Evolutionary conservation across 1,140 invertebrate genomes (phyloP).

Genomic region (Dolichoris vasculosae): DNA sequence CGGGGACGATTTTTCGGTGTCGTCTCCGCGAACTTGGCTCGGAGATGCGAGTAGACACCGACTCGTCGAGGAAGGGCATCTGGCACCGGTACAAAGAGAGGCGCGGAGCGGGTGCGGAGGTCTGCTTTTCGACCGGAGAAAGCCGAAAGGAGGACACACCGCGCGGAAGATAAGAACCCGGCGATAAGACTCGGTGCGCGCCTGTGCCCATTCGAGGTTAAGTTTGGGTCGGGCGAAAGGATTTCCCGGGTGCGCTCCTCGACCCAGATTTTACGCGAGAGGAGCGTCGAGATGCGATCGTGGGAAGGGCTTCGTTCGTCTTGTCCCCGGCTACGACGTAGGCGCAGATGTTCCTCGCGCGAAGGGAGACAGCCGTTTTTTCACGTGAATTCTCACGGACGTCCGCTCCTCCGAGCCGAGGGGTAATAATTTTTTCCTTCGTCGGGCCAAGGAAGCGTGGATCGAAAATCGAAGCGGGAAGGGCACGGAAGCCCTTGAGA

Average conservation of each 20-base stretch:
- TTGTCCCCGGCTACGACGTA: no score
- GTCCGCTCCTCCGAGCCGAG: background rate
- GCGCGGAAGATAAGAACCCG: background rate
- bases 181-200: background rate
- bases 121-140: background rate
- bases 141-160: background rate
- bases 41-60: no score
- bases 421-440: background rate
- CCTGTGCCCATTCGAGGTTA: background rate
- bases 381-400: slow-evolving; percentile 62
- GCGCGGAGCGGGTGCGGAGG: no score
- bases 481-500: slow-evolving; percentile 6
- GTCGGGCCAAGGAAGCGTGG: background rate
- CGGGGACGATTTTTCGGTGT: background rate
- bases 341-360: slow-evolving; percentile 57
- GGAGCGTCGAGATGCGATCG: background rate
- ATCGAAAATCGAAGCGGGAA: background rate
- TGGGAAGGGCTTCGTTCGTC: background rate
- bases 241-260: no score
- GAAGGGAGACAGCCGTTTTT: background rate
- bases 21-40: no score
- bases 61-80: no score
- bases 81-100: background rate
- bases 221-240: background rate
- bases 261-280: background rate